Base-by-base conservation (phyloP, 2,888 invertebrate species). In the Coecobrya sp. region DNA sequence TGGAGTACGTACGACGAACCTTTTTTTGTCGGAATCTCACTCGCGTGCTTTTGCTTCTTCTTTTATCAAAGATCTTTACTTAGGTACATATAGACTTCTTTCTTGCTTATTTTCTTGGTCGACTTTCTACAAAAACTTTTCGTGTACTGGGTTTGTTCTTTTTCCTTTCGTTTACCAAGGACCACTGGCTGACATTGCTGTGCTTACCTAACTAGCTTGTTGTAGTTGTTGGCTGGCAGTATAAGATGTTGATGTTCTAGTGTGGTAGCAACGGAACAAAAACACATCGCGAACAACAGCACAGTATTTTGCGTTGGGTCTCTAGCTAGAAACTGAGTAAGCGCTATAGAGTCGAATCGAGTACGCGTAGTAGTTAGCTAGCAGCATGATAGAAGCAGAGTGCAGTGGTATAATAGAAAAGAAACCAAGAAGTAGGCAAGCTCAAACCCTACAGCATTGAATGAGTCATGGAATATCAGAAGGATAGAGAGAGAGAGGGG, bases 161-260 rank as follows among this genome's bases (percentile, higher is more conserved):
- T 73, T 73, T 73, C 5, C 19, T 73, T 42, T 73, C 70, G 19
- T 42, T 16, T 42, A 30, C 73, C n/a, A 42, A 73, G 42, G 73
- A 73, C 73, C 42, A 73, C 73, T 73, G 68, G 27, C 68, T 70
- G 73, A 73, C 27, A 19, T 42, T 42, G 30, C 65, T 68, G 42
- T 42, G 30, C 65, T 68, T 62, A 16, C 25, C 10, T 11, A 68
- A 30, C 42, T 73, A 36, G 36, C 68, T 36, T 36, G 36, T 36
- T 73, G n/a, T n/a, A 19, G 73, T 42, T 16, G n/a, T n/a, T n/a
- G n/a, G n/a, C n/a, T 62, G n/a, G 55, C 62, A 30, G 30, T n/a
- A n/a, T 16, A 76, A 19, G 25, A 73, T 19, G 42, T 73, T 36
- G 42, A 30, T 19, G 42, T 11, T 36, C n/a, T 0, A 55, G 22